A percentile compares a stretch with the other conserved stretches of the same genome.
phyloP scores from a whole-genome alignment of 2,888 invertebrate genomes.

The Eutolmus rufibarbis region DNA sequence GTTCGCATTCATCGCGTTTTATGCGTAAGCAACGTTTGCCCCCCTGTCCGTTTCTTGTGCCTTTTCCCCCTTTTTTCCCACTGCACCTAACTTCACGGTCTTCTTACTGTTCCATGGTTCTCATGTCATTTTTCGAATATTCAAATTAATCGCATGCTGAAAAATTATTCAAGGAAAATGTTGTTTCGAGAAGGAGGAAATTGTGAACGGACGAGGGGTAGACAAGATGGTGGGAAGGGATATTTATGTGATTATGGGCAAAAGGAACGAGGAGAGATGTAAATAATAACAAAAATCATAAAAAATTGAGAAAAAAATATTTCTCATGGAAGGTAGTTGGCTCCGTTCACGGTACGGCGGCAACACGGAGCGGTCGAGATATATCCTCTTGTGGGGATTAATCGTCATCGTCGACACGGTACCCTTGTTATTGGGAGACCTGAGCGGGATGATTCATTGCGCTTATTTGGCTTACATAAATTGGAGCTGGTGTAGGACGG shows the following conservation, averaged over 20 bases:
- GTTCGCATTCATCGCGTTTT: slow-evolving; percentile 23
- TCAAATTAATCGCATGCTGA: slow-evolving; percentile 44
- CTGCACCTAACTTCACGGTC: slow-evolving; percentile 3
- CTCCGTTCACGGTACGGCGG: background rate
- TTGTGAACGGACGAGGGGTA: background rate
- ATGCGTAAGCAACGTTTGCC: slow-evolving; percentile 1
- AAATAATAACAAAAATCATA: slow-evolving; percentile 6
- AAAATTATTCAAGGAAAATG: slow-evolving; percentile 39
- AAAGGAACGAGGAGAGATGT: slow-evolving; percentile 9
- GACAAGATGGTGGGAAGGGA: background rate
- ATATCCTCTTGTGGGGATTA: slow-evolving; percentile 1
- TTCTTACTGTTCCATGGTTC: slow-evolving; percentile 26
- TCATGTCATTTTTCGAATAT: slow-evolving; percentile 41
- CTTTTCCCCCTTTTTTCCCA: background rate
- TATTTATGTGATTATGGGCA: slow-evolving; percentile 12
- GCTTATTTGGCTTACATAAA: slow-evolving; percentile 33
- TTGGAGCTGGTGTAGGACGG: slow-evolving; percentile 12
- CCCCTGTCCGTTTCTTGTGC: background rate
- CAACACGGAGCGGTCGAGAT: background rate
- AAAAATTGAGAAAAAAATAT: background rate
- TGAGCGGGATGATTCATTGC: slow-evolving; percentile 18
- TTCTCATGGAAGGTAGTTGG: background rate
- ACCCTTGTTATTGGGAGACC: slow-evolving; percentile 17
- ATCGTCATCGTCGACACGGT: slow-evolving; percentile 28
- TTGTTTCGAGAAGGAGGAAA: background rate